Conservation (phyloP, 1,140 invertebrate species). For the Danaus melanippus region DNA sequence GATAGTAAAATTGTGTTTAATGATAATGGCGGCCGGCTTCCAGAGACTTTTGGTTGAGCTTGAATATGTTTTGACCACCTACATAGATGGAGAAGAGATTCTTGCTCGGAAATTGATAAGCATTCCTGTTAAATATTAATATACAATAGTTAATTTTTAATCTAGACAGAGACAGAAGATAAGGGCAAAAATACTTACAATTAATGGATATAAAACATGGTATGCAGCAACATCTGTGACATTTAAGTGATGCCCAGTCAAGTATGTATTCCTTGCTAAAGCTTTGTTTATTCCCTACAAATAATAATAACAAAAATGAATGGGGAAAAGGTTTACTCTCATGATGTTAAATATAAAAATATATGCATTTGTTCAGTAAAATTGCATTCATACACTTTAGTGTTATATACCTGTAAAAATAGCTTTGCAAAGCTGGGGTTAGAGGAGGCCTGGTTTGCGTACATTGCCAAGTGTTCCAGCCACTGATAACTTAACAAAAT, state of each 20-base stretch:
- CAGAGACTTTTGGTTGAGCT: constrained; percentile 46
- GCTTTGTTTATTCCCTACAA: constrained; percentile 57
- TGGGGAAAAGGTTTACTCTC: too few species aligned
- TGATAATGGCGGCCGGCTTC: constrained; percentile 32
- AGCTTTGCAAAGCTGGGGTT: constrained; percentile 48
- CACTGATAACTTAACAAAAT: constrained; percentile 49
- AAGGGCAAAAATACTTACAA: constrained; percentile 39
- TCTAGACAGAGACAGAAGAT: background rate
- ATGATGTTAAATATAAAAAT: too few species aligned
- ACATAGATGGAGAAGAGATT: constrained; percentile 47
- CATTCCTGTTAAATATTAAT: constrained; percentile 31
- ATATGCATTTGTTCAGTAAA: too few species aligned
- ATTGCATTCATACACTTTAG: background rate
- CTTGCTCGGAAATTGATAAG: constrained; percentile 40
- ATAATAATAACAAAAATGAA: constrained; percentile 8
- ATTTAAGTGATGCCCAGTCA: constrained; percentile 48
- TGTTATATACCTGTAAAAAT: constrained; percentile 45
- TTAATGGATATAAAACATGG: constrained; percentile 49
- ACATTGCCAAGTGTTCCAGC: constrained; percentile 58
- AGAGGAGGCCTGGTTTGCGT: constrained; percentile 46
- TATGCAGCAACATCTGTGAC: constrained; percentile 52
- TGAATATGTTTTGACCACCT: constrained; percentile 60
- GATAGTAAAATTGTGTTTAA: constrained; percentile 46
- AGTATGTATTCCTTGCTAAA: constrained; percentile 46
- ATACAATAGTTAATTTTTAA: background rate